A percentile compares a stretch with the other conserved stretches of the same genome.
phyloP scores from a whole-genome alignment of 2,797 vertebrate species.

The Phyllotis vaccarum region DNA sequence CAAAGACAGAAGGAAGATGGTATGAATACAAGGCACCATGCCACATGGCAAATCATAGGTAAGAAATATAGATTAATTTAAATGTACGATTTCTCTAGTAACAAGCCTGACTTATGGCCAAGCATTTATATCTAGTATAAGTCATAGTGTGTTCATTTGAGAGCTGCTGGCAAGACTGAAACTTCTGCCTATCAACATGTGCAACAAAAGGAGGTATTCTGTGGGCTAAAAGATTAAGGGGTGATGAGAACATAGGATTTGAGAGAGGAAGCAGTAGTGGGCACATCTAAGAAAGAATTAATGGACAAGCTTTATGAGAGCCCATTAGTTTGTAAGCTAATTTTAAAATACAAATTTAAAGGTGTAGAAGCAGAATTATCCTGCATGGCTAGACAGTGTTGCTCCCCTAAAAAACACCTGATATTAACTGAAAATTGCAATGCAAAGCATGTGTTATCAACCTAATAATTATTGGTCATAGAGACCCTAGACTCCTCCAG shows the following conservation, averaged over 20 bases:
- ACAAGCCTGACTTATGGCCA: too few species aligned
- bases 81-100: too few species aligned
- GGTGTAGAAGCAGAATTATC: not conserved
- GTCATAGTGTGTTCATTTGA: too few species aligned
- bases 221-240: not conserved
- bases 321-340: too few species aligned
- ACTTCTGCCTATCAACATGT: not conserved
- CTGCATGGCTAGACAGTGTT: not conserved
- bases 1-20: too few species aligned
- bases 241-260: not conserved
- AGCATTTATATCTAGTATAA: too few species aligned
- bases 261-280: not conserved
- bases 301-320: not conserved
- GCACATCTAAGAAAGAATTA: not conserved
- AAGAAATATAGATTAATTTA: too few species aligned
- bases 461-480: not conserved
- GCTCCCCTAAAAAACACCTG: not conserved
- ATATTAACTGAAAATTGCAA: not conserved
- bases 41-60: too few species aligned
- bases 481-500: not conserved
- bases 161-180: too few species aligned
- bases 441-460: not conserved
- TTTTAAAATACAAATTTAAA: not conserved
- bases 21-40: too few species aligned
- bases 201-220: not conserved